Evolutionary conservation across 2,113 vertebrate genomes (phyloP).

Genomic region (Holacanthus passer): DNA sequence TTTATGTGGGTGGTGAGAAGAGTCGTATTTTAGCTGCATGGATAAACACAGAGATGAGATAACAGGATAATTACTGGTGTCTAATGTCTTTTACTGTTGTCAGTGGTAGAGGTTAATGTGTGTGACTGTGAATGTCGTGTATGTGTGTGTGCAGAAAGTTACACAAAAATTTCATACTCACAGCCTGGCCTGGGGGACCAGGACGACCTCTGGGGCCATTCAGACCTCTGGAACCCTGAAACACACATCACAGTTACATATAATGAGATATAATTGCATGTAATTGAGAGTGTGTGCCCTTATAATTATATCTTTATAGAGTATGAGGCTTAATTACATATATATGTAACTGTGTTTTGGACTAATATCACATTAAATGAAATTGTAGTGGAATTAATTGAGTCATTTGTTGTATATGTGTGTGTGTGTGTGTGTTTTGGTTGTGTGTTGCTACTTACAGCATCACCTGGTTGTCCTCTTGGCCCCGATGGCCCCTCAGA

Average conservation of each 20-base stretch:
- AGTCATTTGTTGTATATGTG: background rate
- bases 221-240: conserved; percentile 87
- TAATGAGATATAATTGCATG: background rate
- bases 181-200: conserved; percentile 85
- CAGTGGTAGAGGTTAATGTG: background rate
- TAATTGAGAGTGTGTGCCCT: background rate
- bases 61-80: background rate
- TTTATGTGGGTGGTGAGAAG: conserved; percentile 9
- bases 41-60: background rate
- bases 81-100: background rate
- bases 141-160: background rate
- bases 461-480: conserved; percentile 84
- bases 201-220: conserved; percentile 87
- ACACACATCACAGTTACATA: conserved; percentile 35
- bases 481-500: conserved; percentile 82
- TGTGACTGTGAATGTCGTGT: conserved; percentile 18
- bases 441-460: conserved; percentile 73
- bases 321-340: background rate
- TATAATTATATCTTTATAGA: background rate
- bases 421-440: background rate
- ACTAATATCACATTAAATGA: background rate
- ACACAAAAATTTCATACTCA: conserved; percentile 72
- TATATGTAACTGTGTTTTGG: too few relatives aligned
- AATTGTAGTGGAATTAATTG: background rate
- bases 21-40: background rate